Evolutionary conservation across 2,113 vertebrate species (phyloP).

Genomic region (Catharus minimus): DNA sequence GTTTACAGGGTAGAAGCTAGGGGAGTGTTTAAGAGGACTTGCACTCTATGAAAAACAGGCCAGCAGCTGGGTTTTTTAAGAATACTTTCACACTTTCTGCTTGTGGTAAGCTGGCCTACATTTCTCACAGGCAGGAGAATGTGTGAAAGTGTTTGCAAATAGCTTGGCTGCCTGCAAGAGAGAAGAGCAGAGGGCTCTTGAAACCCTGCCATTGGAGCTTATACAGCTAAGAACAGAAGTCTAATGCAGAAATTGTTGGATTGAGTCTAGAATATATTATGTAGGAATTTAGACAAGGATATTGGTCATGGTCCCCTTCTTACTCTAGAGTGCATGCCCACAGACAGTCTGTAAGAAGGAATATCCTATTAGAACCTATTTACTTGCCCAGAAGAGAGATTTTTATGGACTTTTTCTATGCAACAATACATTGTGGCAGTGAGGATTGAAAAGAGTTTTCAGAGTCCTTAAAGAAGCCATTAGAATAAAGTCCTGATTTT

Average conservation of each 20-base stretch:
- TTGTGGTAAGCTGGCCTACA: conserved; percentile 22
- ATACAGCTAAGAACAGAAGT: neutral
- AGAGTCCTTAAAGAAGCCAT: neutral
- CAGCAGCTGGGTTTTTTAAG: conserved; percentile 25
- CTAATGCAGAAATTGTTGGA: neutral
- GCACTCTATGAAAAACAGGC: neutral
- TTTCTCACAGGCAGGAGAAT: conserved; percentile 24
- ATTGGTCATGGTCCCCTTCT: neutral
- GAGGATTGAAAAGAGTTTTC: neutral
- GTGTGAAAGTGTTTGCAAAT: conserved; percentile 50
- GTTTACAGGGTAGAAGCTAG: neutral
- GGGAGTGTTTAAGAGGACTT: neutral
- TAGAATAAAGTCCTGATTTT: neutral
- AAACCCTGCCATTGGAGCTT: neutral
- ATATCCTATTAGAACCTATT: neutral
- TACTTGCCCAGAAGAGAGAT: neutral
- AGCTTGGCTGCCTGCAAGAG: conserved; percentile 29
- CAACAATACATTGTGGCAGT: neutral
- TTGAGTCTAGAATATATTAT: neutral
- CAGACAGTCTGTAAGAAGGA: neutral
- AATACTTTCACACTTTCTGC: conserved; percentile 19
- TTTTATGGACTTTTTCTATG: neutral
- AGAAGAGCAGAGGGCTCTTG: neutral
- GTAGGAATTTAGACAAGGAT: neutral
- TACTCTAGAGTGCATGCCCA: neutral